Evolutionary conservation across 2,113 vertebrate genomes (phyloP), one percentile per base, ranked within the genome.

Genomic region (Oenanthe oenanthe): DNA sequence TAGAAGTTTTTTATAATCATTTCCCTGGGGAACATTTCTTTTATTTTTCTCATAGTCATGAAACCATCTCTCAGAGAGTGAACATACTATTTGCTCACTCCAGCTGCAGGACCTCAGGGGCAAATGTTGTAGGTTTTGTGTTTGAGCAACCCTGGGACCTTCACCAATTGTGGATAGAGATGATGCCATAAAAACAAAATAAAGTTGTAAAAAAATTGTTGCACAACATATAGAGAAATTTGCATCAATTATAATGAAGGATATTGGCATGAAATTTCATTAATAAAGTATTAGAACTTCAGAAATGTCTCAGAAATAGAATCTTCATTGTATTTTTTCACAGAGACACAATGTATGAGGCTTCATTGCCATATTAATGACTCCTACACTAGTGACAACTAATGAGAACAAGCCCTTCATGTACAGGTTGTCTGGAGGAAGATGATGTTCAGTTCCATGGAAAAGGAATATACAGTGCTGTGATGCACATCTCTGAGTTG

Each of bases 401-500:
- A 84, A 94, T 74, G 48, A 73, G 17, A 81, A 84, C 7, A 24
- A 91, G 56, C 32, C 40, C 50, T 94, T 92, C 43, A 24, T 67
- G 67, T 26, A 28, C 47, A 87, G 65, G 43, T 76, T 81, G 48
- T 70, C 18, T 2, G 1, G 43, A 40, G 19, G n/a, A 91, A 85
- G 65, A 22, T 45, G 63, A 31, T 12, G 20, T 42, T 54, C 74
- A 88, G 5, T 76, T 82, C 17, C 40, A 40, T 4, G 16, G 53
- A 45, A 88, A 76, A 74, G 31, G 40, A 76, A 28, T 14, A 36
- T 38, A 38, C 70, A 91, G 8, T 34, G 32, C 29, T 92, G 51
- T 57, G 43, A 85, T 73, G 63, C 61, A 87, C 79, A 56, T 80
- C 86, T 95, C 90, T 79, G 63, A 87, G 58, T 71, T 60, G 92